Evolutionary conservation across 2,797 vertebrate species (phyloP).

Genomic region (Gymnothorax reevesii): DNA sequence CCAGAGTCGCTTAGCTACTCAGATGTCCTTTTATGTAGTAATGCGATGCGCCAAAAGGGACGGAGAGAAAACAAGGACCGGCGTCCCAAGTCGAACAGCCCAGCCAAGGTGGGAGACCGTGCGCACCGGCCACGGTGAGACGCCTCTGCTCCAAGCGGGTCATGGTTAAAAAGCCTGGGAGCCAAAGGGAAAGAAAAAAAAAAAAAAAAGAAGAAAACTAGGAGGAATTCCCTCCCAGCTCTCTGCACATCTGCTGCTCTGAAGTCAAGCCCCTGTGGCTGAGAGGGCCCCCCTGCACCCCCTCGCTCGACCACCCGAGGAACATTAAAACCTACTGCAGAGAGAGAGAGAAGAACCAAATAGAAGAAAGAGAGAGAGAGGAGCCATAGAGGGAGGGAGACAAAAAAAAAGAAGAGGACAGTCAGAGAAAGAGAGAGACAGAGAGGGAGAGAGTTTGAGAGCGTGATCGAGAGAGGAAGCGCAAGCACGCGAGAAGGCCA

Average conservation of each 20-base stretch:
- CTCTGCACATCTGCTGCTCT: conserved; percentile 79
- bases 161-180: conserved; percentile 60
- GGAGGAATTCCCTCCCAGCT: conserved; percentile 68
- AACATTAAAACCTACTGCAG: conserved; percentile 55
- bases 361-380: not conserved
- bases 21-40: not conserved
- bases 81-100: not conserved
- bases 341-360: conserved; percentile 8
- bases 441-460: not conserved
- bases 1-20: not conserved
- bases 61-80: not conserved
- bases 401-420: conserved; percentile 3
- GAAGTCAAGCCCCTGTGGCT: conserved; percentile 72
- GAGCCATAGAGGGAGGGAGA: not conserved
- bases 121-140: conserved; percentile 45
- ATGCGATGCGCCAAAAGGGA: not conserved
- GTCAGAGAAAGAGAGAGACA: conserved; percentile 23
- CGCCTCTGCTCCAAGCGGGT: conserved; percentile 65
- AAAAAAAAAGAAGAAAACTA: conserved; percentile 37
- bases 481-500: conserved; percentile 1
- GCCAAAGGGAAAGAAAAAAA: too few relatives aligned
- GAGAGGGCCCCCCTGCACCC: conserved; percentile 55
- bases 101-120: not conserved
- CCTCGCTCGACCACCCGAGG: conserved; percentile 59
- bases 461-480: conserved; percentile 40